These are phyloP conservation scores for Passerina amoena DNA, from an alignment of 2,113 vertebrate species.

Conservation along the genomic window DNA sequence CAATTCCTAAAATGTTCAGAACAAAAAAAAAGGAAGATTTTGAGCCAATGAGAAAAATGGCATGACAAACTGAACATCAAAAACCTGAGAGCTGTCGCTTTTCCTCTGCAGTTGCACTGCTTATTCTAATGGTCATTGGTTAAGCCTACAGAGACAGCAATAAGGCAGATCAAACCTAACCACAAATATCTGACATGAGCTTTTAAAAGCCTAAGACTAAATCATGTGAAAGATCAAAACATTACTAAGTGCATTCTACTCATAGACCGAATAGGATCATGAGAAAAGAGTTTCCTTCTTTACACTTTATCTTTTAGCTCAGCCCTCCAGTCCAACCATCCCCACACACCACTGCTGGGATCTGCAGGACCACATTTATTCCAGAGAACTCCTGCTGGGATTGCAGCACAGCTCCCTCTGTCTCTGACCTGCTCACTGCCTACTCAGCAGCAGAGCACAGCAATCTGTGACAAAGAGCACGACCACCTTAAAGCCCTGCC, in stretches of 20 bases:
- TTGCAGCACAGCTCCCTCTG: not conserved
- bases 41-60: not conserved
- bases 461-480: not conserved
- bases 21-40: conserved; percentile 65
- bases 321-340: not conserved
- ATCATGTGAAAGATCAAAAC: not conserved
- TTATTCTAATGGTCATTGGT: conserved; percentile 21
- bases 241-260: not conserved
- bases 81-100: not conserved
- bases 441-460: not conserved
- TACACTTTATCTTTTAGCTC: not conserved
- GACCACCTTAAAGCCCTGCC: not conserved
- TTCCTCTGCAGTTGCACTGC: not conserved
- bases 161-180: conserved; percentile 47
- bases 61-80: conserved; percentile 38
- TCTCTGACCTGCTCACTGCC: not conserved
- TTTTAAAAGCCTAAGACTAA: conserved; percentile 2
- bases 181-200: not conserved
- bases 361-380: fast-evolving
- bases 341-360: not conserved
- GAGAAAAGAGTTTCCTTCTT: not conserved
- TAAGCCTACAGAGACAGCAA: conserved; percentile 27
- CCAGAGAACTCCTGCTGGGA: not conserved
- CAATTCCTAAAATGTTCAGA: conserved; percentile 23
- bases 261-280: not conserved